A percentile compares a stretch with the other conserved stretches of the same genome.
Evolutionary conservation across 2,113 vertebrate species (phyloP).

Genomic region (Nannobrachium achirus): DNA sequence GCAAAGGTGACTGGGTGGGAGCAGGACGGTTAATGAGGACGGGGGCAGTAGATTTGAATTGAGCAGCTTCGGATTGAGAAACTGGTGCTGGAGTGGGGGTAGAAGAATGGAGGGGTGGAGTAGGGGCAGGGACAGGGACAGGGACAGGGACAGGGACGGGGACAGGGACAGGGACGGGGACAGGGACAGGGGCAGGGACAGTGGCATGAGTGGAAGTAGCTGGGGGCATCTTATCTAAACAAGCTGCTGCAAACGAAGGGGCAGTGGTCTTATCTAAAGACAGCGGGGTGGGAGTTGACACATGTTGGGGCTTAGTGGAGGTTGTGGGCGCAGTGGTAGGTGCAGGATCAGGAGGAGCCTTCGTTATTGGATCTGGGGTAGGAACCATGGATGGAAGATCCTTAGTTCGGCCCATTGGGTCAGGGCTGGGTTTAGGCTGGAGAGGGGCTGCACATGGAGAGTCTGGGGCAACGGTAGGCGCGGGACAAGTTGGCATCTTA

Average conservation of each 20-base stretch:
- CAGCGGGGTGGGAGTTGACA: conserved; percentile 9
- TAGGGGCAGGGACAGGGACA: neutral
- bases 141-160: no score
- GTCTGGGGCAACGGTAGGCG: conserved; percentile 18
- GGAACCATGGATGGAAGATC: conserved; percentile 13
- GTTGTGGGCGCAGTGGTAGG: neutral
- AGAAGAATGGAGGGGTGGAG: conserved; percentile 7
- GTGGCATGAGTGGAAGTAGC: neutral
- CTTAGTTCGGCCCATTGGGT: conserved; percentile 18
- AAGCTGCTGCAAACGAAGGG: conserved; percentile 1
- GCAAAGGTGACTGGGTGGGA: conserved; percentile 18
- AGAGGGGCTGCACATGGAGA: conserved; percentile 13
- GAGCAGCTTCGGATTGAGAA: conserved; percentile 22
- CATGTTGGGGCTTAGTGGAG: conserved; percentile 30
- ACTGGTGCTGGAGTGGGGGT: neutral
- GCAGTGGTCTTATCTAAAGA: neutral
- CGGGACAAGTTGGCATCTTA: conserved; percentile 26
- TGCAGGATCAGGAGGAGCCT: neutral
- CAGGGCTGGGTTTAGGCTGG: conserved; percentile 29
- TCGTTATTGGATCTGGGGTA: conserved; percentile 10
- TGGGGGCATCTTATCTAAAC: conserved; percentile 42
- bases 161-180: neutral
- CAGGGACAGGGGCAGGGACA: conserved; percentile 16
- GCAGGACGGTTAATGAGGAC: conserved; percentile 26
- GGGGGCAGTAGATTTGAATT: neutral